Base-by-base conservation (phyloP, 2,797 vertebrate genomes). In the Coreius guichenoti region DNA sequence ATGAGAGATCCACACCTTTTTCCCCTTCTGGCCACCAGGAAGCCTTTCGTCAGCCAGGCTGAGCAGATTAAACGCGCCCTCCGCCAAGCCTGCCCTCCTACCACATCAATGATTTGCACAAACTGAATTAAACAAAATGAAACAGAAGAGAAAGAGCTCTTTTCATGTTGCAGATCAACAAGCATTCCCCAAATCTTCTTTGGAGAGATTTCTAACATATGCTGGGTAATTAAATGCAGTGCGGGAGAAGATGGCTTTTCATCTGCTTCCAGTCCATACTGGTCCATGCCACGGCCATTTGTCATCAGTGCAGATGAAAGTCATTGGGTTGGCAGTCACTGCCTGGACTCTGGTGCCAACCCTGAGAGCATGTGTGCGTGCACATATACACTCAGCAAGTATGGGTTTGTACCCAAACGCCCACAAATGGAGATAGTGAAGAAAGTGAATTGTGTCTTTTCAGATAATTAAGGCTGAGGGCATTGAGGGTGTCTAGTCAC, bases 191-290 rank as follows among this genome's bases (percentile, higher is more conserved):
- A 84, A 75, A 88, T 86, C 89, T 86, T 82, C 86, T 76, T 83
- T 69, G 68, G 84, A 87, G 74, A 82, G 86, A 78, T 83, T 83
- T 88, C 84, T 69, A 86, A 89, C 90, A 90, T 89, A 87, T 90
- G 89, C 87, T 84, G 83, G 89, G 85, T 90, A 90, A 91, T 92
- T 88, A 89, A 88, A 87, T 73, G 82, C 79, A 69, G 63, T 63
- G 31, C 58, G 63, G 83, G 83, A 78, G 80, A 80, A 87, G 84
- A 87, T 75, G 72, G 70, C 82, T 84, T 89, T 89, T 90, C 86
- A 89, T 90, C 86, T 86, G 82, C 49, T 80, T 86, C 81, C 82
- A 81, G 69, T 36, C 79, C 16, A 72, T 31, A 75, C 70, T 67
- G 81, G 80, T 84, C 83, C 49, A 70, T 88, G 86, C 83, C 84